phyloP scores from a whole-genome alignment of 2,888 invertebrate genomes.

The Maniola hyperantus region DNA sequence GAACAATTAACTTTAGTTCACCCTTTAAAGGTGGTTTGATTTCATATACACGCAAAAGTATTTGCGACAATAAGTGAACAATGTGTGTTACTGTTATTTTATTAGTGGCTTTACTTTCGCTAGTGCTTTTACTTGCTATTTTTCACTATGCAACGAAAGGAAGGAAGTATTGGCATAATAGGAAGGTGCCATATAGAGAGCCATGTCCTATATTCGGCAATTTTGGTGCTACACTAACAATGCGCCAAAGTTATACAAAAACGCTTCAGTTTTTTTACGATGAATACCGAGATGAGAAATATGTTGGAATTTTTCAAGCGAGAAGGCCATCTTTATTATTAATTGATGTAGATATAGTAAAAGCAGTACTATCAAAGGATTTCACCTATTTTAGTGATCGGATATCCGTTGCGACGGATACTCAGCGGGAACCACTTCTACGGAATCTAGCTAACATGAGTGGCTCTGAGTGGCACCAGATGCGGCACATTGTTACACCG shows the following conservation, averaged over 20 bases:
- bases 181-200: conserved; percentile 72
- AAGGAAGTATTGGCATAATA: conserved; percentile 70
- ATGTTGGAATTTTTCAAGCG: conserved; percentile 74
- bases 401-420: conserved; percentile 69
- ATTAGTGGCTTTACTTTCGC: conserved; percentile 54
- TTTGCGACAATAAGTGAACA: conserved; percentile 60
- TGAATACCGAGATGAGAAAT: conserved; percentile 60
- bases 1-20: conserved; percentile 30
- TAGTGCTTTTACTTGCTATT: conserved; percentile 58
- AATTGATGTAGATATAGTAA: conserved; percentile 67
- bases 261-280: conserved; percentile 70
- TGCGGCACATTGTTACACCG: conserved; percentile 74
- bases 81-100: conserved; percentile 51
- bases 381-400: conserved; percentile 71
- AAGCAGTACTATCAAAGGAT: conserved; percentile 64
- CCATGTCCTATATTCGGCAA: conserved; percentile 79
- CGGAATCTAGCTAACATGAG: conserved; percentile 76
- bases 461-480: conserved; percentile 74
- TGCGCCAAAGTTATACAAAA: conserved; percentile 67
- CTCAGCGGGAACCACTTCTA: conserved; percentile 69
- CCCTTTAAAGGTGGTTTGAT: conserved; percentile 18
- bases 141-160: conserved; percentile 68
- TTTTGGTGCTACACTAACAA: conserved; percentile 70
- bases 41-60: conserved; percentile 15
- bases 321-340: conserved; percentile 72